phyloP scores from a whole-genome alignment of 2,797 vertebrate genomes.

The Sebastes matsubarae region DNA sequence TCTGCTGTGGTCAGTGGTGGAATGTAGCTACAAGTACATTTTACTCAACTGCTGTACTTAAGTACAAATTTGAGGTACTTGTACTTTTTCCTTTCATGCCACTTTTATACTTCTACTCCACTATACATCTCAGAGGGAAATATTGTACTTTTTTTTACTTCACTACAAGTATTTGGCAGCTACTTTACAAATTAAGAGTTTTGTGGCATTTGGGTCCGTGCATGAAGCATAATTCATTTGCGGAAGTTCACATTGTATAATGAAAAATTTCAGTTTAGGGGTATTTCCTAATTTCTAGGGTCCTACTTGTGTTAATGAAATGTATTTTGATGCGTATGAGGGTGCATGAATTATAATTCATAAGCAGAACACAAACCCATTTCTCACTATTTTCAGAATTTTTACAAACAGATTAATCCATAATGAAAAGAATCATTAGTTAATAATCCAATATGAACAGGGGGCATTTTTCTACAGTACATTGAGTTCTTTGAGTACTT shows the following conservation, averaged over 20 bases:
- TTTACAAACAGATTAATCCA: background rate
- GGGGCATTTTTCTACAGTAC: background rate
- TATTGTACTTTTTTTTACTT: background rate
- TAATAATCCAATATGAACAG: background rate
- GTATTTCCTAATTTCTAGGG: background rate
- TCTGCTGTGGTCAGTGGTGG: background rate
- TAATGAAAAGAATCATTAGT: background rate
- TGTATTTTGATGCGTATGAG: background rate
- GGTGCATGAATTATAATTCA: too few relatives aligned
- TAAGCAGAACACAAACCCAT: too few relatives aligned
- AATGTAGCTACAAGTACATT: background rate
- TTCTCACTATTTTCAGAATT: too few relatives aligned
- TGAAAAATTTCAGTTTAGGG: background rate
- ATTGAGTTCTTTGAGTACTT: background rate
- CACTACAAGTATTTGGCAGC: background rate
- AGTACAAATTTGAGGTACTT: background rate
- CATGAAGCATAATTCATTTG: background rate
- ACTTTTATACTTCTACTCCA: background rate
- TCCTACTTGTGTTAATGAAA: background rate
- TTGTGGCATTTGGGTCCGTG: background rate
- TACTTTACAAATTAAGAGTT: background rate
- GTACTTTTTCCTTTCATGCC: background rate
- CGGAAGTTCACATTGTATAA: background rate
- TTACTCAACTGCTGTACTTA: background rate
- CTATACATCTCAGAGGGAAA: background rate